These are phyloP conservation scores for Ophioninae sp. DNA, from an alignment of 2,888 invertebrate genomes.

Conservation along the genomic window DNA sequence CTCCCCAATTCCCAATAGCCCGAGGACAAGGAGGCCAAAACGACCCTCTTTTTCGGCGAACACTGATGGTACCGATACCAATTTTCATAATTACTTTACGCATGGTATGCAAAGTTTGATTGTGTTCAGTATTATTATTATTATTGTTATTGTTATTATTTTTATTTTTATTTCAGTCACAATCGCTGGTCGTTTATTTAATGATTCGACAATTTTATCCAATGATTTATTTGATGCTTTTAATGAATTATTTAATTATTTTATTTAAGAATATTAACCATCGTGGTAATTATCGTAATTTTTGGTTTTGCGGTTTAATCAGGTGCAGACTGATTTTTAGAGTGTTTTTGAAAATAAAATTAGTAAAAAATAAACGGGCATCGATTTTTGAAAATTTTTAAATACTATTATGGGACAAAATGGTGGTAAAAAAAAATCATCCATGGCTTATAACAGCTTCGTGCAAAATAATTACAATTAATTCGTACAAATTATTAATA, in stretches of 20 bases:
- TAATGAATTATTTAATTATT: too few species aligned
- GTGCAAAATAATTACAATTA: too few species aligned
- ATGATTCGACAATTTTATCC: too few species aligned
- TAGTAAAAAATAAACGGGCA: neutral
- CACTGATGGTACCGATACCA: neutral
- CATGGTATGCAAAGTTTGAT: neutral
- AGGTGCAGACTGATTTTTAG: neutral
- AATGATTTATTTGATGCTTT: too few species aligned
- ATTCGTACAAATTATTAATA: too few species aligned
- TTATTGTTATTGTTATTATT: neutral
- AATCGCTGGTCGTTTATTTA: neutral
- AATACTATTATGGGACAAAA: neutral
- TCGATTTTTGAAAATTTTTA: neutral
- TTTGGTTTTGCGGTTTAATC: neutral
- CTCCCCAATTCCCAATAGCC: neutral
- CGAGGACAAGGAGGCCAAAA: neutral
- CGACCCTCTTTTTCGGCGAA: neutral
- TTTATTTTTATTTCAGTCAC: neutral
- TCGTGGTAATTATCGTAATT: too few species aligned
- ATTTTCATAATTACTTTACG: neutral
- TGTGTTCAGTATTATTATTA: neutral
- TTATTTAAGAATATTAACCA: too few species aligned
- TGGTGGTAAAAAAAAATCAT: too few species aligned
- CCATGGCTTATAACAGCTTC: too few species aligned
- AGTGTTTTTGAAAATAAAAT: neutral